Evolutionary conservation across 2,113 vertebrate genomes (phyloP).

Genomic region (Nycticryphes semicollaris): DNA sequence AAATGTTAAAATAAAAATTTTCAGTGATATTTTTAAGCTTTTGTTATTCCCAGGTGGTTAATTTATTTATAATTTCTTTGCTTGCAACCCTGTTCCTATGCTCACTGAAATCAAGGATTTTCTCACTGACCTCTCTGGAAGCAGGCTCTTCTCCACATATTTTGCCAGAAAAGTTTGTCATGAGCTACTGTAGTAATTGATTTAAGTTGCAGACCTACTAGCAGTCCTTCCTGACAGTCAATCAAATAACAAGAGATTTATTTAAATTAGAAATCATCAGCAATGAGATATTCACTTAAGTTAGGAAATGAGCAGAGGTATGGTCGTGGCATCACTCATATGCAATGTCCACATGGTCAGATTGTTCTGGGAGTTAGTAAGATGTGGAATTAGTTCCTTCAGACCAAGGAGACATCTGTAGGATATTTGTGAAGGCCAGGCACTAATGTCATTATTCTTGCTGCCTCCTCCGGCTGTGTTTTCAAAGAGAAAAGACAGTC

Average conservation of each 20-base stretch:
- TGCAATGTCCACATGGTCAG: fast-evolving
- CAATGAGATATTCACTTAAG: background rate
- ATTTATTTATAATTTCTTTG: background rate
- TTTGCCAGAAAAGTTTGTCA: conserved; percentile 8
- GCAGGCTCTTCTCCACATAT: background rate
- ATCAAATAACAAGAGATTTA: background rate
- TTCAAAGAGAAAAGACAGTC: background rate
- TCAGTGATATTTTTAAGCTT: background rate
- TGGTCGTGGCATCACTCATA: background rate
- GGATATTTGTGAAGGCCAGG: background rate
- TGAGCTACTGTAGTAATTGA: background rate
- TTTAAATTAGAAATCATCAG: conserved; percentile 13
- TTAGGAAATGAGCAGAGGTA: background rate
- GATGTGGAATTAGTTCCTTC: background rate
- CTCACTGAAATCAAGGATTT: background rate
- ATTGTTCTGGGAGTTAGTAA: background rate
- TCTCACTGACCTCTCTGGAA: background rate
- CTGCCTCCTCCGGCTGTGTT: background rate
- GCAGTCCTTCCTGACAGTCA: conserved; percentile 27
- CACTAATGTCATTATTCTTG: background rate
- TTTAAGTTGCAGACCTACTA: conserved; percentile 3
- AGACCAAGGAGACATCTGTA: fast-evolving
- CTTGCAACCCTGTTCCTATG: background rate
- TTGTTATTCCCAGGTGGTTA: background rate
- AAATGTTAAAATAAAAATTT: background rate